phyloP scores from a whole-genome alignment of 1,140 invertebrate species.

The Hesperophylax magnus region DNA sequence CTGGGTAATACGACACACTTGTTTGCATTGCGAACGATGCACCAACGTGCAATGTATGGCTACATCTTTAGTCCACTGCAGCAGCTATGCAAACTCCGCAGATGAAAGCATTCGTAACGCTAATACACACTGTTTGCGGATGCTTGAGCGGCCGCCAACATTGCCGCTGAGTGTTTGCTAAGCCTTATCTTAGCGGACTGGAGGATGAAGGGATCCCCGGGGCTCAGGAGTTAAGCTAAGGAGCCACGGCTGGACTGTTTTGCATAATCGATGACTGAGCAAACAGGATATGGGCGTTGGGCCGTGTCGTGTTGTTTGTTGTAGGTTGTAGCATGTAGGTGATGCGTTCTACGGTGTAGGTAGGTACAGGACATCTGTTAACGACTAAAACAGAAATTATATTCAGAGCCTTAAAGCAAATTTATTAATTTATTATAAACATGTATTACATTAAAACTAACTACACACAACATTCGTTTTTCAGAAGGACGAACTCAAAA shows the following conservation, averaged over 20 bases:
- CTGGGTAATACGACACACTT: slow-evolving; percentile 44
- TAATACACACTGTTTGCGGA: slow-evolving; percentile 44
- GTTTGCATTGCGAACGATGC: slow-evolving; percentile 44
- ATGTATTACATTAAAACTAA: too few species aligned
- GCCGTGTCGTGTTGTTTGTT: not conserved
- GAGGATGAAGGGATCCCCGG: slow-evolving; percentile 7
- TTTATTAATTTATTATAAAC: not conserved
- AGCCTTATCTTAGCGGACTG: slow-evolving; percentile 5
- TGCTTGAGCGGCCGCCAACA: slow-evolving; percentile 25
- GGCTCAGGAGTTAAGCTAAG: not conserved
- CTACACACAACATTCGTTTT: too few species aligned
- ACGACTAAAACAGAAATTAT: not conserved
- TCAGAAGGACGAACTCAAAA: too few species aligned
- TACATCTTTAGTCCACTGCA: not conserved
- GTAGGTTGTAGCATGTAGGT: not conserved
- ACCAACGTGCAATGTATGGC: not conserved
- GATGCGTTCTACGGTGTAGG: not conserved
- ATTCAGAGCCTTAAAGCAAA: not conserved
- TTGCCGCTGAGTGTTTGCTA: slow-evolving; percentile 18
- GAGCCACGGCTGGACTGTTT: slow-evolving; percentile 20
- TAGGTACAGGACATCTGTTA: not conserved
- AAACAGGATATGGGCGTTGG: slow-evolving; percentile 29
- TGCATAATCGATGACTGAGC: slow-evolving; percentile 42
- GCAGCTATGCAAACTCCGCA: slow-evolving; percentile 46
- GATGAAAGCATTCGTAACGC: slow-evolving; percentile 50